Conservation (phyloP, 2,797 vertebrate genomes). For the Anguilla pacifica region DNA sequence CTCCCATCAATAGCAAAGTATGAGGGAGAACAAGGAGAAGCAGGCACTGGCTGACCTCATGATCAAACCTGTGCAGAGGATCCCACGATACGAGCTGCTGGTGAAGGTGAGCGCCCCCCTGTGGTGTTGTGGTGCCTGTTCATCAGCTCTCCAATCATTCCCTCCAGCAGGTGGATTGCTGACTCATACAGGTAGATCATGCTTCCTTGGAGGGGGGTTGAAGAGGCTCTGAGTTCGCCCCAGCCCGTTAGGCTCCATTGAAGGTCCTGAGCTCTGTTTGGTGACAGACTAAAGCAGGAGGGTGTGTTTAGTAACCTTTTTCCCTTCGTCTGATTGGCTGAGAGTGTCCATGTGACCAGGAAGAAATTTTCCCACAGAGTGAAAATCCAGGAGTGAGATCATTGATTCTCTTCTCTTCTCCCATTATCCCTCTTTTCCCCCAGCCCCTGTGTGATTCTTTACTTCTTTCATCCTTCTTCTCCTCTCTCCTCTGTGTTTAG, state of each 20-base stretch:
- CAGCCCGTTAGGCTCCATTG: background rate
- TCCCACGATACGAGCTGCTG: conserved; percentile 94
- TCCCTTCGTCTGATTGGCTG: background rate
- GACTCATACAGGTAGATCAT: background rate
- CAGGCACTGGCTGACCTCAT: conserved; percentile 95
- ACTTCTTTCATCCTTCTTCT: background rate
- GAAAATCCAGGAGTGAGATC: background rate
- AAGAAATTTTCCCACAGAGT: background rate
- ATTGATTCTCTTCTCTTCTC: background rate
- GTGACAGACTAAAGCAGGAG: background rate
- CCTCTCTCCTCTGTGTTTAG: background rate
- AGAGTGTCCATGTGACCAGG: conserved; percentile 1
- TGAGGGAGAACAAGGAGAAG: conserved; percentile 98
- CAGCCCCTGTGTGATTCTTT: background rate
- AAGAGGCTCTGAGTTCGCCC: background rate
- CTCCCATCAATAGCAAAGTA: conserved; percentile 84
- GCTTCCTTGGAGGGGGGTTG: background rate
- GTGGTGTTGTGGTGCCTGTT: background rate
- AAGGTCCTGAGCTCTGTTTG: background rate
- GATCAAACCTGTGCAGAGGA: conserved; percentile 98
- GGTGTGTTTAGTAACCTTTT: background rate
- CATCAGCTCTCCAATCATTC: background rate
- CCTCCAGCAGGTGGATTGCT: background rate
- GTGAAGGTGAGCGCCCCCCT: conserved; percentile 82
- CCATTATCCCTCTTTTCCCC: background rate